Evolutionary conservation across 2,888 invertebrate genomes (phyloP), one percentile per base, ranked within the genome.

Genomic region (Adelognathus sp.): DNA sequence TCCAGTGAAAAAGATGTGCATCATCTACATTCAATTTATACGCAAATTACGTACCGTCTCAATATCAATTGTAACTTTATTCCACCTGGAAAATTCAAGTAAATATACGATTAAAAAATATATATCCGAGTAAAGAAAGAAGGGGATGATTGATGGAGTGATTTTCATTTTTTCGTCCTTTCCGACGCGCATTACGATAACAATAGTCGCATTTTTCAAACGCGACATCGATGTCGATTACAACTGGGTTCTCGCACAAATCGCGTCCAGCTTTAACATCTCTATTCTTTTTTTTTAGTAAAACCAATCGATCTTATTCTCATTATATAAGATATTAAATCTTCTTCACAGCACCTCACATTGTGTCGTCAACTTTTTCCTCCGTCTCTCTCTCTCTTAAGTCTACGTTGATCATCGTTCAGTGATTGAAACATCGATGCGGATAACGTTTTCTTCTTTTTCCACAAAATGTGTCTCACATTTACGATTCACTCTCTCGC

Each of bases 391-490:
- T 63, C 71, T 75, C 56, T 60, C 67, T 79, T 67, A 72, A 75
- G 46, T 69, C 56, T 67, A 79, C 46, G 27, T 67, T 67, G 39
- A 67, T 71, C 66, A 74, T 61, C 46, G 27, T 58, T 46, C 39
- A 67, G 18, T 60, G 54, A 16, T 73, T n/a, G n/a, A 73, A 36
- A 78, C 50, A 46, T 50, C 36, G 39, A 63, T 52, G 69, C 44
- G 16, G 33, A 9, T 46, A 27, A 56, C 54, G 21, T 14, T 73
- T 36, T 63, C 54, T 56, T 61, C 29, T 60, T 69, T 52, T 44
- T 58, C 67, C 75, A 67, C 74, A 67, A 75, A 66, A 79, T 71
- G 75, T 71, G 70, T 60, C 61, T 63, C 66, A 50, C 66, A 67
- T 36, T 50, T n/a, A 24, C n/a, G 24, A 24, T 50, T 50, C 24